Evolutionary conservation across 2,888 invertebrate genomes (phyloP).

Genomic region (Prenolepis imparis): DNA sequence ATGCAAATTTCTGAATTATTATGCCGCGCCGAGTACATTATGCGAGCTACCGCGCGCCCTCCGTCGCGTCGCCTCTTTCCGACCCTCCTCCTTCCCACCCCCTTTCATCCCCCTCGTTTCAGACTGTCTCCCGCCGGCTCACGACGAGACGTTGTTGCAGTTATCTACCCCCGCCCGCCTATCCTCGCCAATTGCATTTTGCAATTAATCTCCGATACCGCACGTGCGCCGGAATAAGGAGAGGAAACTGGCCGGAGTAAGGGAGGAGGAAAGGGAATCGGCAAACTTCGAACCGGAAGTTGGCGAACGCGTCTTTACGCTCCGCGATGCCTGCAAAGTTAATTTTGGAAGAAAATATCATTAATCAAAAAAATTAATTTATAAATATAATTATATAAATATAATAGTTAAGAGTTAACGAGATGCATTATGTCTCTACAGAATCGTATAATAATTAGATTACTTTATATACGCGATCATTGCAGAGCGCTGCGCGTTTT

Average conservation of each 20-base stretch:
- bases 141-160: conserved; percentile 58
- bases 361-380: not conserved
- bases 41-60: conserved; percentile 65
- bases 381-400: not conserved
- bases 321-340: conserved; percentile 1
- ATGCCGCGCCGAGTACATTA: conserved; percentile 83
- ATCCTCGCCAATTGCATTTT: conserved; percentile 52
- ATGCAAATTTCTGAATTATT: conserved; percentile 86
- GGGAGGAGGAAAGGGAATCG: conserved; percentile 29
- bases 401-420: not conserved
- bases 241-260: not conserved
- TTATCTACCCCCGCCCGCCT: conserved; percentile 63
- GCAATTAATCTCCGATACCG: conserved; percentile 65
- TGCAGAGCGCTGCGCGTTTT: not conserved
- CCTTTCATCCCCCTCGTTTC: not conserved
- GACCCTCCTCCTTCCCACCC: conserved; percentile 25
- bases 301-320: conserved; percentile 35
- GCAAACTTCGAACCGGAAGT: conserved; percentile 60
- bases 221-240: conserved; percentile 66
- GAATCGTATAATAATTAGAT: not conserved
- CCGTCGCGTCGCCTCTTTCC: conserved; percentile 48
- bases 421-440: not conserved
- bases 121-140: conserved; percentile 42
- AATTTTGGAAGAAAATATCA: conserved; percentile 21
- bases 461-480: not conserved